Percentiles rank a stretch among this genome's conserved stretches.
Evolutionary conservation across 2,888 invertebrate genomes (phyloP).

Genomic region (Cosmia pyralina): DNA sequence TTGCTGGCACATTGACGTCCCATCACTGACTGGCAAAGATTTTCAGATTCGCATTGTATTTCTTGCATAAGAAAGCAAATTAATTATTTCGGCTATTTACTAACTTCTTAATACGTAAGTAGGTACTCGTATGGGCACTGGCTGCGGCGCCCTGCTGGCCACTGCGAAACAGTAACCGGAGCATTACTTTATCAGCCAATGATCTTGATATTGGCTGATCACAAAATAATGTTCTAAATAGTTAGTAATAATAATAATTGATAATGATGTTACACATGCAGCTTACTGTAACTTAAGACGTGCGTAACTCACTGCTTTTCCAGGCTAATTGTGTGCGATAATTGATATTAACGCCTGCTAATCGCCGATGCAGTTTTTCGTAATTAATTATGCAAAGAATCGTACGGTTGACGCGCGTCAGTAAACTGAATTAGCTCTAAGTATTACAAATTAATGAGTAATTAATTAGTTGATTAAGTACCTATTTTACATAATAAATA

Average conservation of each 20-base stretch:
- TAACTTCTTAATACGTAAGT: neutral
- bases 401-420: constrained; percentile 33
- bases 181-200: neutral
- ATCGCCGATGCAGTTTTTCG: constrained; percentile 40
- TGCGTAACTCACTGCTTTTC: constrained; percentile 2
- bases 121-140: no score
- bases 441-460: constrained; percentile 36
- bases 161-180: neutral
- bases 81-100: neutral
- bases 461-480: constrained; percentile 32
- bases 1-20: neutral
- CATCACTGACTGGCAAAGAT: neutral
- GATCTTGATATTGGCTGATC: neutral
- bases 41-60: neutral
- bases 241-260: no score
- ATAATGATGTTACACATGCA: constrained; percentile 8
- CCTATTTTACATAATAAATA: constrained; percentile 45
- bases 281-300: constrained; percentile 28
- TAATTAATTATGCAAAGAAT: constrained; percentile 41
- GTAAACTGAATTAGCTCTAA: constrained; percentile 5
- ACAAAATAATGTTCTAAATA: no score
- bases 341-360: constrained; percentile 49
- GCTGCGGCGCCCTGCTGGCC: neutral
- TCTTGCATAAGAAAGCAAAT: neutral
- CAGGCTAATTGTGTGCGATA: constrained; percentile 32